phyloP scores from a whole-genome alignment of 2,113 vertebrate species.

The Nycticorax nycticorax region DNA sequence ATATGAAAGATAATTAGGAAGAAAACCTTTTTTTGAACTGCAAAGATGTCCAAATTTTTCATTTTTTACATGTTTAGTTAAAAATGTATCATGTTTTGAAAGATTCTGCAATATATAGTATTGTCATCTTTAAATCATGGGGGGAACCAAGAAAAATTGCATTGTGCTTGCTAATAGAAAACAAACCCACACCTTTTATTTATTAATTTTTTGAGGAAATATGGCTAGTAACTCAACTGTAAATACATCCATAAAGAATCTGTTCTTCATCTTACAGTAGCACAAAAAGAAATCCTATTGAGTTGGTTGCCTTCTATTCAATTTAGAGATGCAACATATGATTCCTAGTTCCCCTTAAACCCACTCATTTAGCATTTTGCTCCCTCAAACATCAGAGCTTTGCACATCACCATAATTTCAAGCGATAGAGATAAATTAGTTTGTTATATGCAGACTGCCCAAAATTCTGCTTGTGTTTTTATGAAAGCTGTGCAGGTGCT shows the following conservation, averaged over 20 bases:
- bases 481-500: neutral
- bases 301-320: neutral
- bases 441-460: neutral
- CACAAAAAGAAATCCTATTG: neutral
- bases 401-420: neutral
- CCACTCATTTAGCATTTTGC: neutral
- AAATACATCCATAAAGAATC: neutral
- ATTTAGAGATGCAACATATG: neutral
- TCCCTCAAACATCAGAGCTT: neutral
- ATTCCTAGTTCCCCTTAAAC: neutral
- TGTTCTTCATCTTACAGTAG: neutral
- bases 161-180: neutral
- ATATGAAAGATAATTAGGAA: neutral
- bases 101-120: neutral
- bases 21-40: neutral
- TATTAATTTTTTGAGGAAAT: neutral
- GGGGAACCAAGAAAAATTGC: neutral
- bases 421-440: neutral
- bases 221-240: neutral
- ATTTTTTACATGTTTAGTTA: neutral
- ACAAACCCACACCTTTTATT: neutral
- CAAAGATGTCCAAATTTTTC: neutral
- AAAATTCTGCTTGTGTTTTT: neutral
- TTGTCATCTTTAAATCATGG: neutral
- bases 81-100: neutral